Base-by-base conservation (phyloP, 1,140 invertebrate genomes). In the Ephestia elutella region DNA sequence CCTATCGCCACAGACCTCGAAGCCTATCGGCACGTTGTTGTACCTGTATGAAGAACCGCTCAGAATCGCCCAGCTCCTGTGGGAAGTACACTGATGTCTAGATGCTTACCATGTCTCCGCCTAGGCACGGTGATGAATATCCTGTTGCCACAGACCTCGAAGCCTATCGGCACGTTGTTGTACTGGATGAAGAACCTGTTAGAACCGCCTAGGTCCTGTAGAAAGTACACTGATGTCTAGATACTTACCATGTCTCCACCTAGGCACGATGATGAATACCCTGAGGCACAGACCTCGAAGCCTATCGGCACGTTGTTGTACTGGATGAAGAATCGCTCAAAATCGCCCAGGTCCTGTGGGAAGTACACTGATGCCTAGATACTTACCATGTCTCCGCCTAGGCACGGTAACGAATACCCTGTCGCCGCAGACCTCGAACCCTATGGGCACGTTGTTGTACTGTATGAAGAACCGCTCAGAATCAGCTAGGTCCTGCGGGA, bases 281-380 rank as follows among this genome's bases (percentile, higher is more conserved):
- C 91, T 92, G 56, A 89, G 0, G 89, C 70, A 84, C 91, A 93
- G 8, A 92, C 88, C 48, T 92, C 93, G 0, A 92, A 78, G 0
- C 94, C 94, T 65, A 94, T 91, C 0, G 94, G 94, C 20, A 95
- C 88, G 76, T 94, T 94, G 70, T 95, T 94, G 66, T 92, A 91
- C 25, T 89, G 90, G 1, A 91, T 86, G 66, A 91, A 93, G 55
- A 77, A 89, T 30, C 73, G 72, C 15, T 72, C 66, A 0, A 38
- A 49, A 0, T 81, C 75, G 0, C 58, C 56, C 15, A 72, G 0
- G 0, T 76, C 69, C 1, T 78, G 59, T 0, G 58, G 49, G 11
- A 75, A 77, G 30, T 65, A 48, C 7, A 74, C 25, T 57, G 28
- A 57, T 49, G 55, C 8, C n/a, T 8, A 5, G 8, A 3, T 10